These are phyloP conservation scores for Alauda arvensis DNA, from an alignment of 2,797 vertebrate species.

Conservation along the genomic window DNA sequence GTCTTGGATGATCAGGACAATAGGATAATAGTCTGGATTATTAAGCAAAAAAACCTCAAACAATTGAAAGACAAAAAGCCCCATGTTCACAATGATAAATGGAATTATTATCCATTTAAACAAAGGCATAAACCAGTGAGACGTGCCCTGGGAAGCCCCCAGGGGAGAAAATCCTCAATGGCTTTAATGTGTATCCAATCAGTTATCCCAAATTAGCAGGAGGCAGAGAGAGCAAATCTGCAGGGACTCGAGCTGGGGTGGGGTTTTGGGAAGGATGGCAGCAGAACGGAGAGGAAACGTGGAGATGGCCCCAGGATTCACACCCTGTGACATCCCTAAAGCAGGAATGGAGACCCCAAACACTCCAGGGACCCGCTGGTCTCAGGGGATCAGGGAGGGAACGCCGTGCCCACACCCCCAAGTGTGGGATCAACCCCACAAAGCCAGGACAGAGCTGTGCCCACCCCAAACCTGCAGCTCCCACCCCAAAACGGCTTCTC, in stretches of 20 bases:
- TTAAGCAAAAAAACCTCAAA: neutral
- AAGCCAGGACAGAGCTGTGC: neutral
- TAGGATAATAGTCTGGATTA: neutral
- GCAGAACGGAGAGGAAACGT: neutral
- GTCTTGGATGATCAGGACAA: neutral
- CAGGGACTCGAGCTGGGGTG: neutral
- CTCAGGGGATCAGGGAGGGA: neutral
- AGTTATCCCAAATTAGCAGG: neutral
- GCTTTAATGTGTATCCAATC: neutral
- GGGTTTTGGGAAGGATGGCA: neutral
- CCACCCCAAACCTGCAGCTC: neutral
- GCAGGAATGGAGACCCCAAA: neutral
- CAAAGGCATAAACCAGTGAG: neutral
- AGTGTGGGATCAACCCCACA: too few species aligned
- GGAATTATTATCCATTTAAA: neutral
- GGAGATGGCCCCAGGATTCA: neutral
- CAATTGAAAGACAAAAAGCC: neutral
- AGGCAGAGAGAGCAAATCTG: neutral
- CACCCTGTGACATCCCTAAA: accelerated
- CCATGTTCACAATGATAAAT: neutral
- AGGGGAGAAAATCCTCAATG: neutral
- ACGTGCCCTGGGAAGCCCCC: neutral
- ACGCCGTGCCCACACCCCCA: neutral
- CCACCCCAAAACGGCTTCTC: neutral
- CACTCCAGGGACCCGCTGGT: neutral